phyloP scores from a whole-genome alignment of 2,797 vertebrate species.

The Rhabdophis nuchalis region DNA sequence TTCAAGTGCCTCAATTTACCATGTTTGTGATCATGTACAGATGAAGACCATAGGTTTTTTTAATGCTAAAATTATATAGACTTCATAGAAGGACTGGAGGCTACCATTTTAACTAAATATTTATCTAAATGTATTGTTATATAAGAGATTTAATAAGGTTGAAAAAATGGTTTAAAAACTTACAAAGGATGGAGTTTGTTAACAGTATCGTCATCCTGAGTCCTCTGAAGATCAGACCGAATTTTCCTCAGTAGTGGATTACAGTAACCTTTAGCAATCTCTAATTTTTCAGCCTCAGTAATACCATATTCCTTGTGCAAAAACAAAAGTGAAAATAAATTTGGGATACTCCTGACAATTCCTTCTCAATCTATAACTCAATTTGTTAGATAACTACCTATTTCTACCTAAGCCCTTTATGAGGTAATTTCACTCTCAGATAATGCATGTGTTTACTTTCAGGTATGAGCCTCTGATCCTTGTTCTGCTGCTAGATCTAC shows the following conservation, averaged over 20 bases:
- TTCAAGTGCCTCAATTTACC: background rate
- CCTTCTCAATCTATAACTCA: background rate
- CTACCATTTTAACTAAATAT: background rate
- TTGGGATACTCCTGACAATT: background rate
- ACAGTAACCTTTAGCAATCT: constrained; percentile 89
- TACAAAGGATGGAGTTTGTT: constrained; percentile 90
- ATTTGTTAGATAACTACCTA: background rate
- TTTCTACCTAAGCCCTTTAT: background rate
- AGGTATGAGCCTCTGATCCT: background rate
- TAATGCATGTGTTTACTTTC: background rate
- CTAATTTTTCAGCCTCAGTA: constrained; percentile 82
- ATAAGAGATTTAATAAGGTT: background rate
- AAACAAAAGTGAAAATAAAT: constrained; percentile 45
- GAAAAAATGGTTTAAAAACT: constrained; percentile 51
- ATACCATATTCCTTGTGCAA: constrained; percentile 83
- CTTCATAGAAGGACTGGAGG: background rate
- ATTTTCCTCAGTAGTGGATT: constrained; percentile 87
- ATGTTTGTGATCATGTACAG: background rate
- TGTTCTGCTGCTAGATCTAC: background rate
- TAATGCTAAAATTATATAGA: background rate
- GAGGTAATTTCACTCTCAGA: background rate
- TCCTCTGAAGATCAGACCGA: constrained; percentile 86
- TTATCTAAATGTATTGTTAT: background rate
- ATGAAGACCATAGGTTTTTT: background rate
- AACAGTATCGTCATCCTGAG: constrained; percentile 88